Conservation (phyloP, 2,797 vertebrate species). For the Aplochiton taeniatus region DNA sequence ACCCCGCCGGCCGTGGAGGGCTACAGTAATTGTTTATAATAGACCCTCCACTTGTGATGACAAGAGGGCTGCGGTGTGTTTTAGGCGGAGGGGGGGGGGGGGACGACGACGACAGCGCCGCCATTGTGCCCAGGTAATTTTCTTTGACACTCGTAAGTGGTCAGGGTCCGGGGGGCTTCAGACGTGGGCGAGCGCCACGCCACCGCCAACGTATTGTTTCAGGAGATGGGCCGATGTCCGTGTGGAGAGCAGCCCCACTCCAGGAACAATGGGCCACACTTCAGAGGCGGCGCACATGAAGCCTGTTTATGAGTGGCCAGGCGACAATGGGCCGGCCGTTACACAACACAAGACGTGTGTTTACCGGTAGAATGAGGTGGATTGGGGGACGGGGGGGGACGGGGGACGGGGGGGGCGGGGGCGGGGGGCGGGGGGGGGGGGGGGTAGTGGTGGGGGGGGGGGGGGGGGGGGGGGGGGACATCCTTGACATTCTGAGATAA, state of each 20-base stretch:
- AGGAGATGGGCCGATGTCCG: slow-evolving; percentile 87
- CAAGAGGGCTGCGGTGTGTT: slow-evolving; percentile 85
- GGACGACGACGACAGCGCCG: slow-evolving; percentile 77
- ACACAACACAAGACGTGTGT: slow-evolving; percentile 72
- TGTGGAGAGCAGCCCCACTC: slow-evolving; percentile 92
- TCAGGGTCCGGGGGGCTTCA: slow-evolving; percentile 86
- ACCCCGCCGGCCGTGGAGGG: slow-evolving; percentile 86
- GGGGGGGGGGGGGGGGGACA: slow-evolving; percentile 51
- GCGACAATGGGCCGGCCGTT: slow-evolving; percentile 65
- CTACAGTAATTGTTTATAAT: slow-evolving; percentile 94
- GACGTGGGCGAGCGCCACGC: slow-evolving; percentile 85
- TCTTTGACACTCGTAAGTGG: slow-evolving; percentile 87
- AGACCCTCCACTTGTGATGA: slow-evolving; percentile 88
- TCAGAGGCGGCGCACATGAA: slow-evolving; percentile 84
- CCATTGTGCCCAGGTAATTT: slow-evolving; percentile 93
- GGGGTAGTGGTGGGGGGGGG: slow-evolving; percentile 54
- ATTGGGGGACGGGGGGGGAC: slow-evolving; percentile 44
- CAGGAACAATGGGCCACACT: slow-evolving; percentile 95
- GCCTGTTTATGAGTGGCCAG: slow-evolving; percentile 69
- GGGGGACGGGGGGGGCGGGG: slow-evolving; percentile 44
- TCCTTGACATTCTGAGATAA: slow-evolving; percentile 72
- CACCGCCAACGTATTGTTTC: slow-evolving; percentile 89
- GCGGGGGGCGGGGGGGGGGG: slow-evolving; percentile 41
- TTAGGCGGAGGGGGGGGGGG: slow-evolving; percentile 81
- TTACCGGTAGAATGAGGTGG: slow-evolving; percentile 53